These are phyloP conservation scores for Diarsia rubi DNA, from an alignment of 2,888 invertebrate genomes.

Conservation along the genomic window DNA sequence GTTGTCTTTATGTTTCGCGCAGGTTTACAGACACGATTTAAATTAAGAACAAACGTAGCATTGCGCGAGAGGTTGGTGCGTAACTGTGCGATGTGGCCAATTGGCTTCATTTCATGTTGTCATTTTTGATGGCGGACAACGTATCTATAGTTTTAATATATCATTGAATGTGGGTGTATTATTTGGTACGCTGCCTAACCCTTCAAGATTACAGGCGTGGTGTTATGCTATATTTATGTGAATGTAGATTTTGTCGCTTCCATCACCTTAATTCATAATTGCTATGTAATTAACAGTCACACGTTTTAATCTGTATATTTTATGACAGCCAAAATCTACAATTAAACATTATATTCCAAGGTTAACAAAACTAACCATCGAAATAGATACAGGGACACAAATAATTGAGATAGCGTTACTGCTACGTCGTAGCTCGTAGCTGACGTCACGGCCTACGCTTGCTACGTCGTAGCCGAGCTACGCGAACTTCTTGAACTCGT, in stretches of 20 bases:
- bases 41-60: too few species aligned
- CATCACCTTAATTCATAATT: background rate
- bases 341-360: background rate
- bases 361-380: conserved; percentile 9
- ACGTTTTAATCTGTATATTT: background rate
- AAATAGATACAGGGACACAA: conserved; percentile 19
- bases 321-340: background rate
- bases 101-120: too few species aligned
- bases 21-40: too few species aligned
- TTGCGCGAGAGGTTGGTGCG: too few species aligned
- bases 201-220: too few species aligned
- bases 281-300: background rate
- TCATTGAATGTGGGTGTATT: too few species aligned
- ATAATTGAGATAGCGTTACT: conserved; percentile 20
- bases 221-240: background rate
- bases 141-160: too few species aligned
- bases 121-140: too few species aligned
- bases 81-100: too few species aligned
- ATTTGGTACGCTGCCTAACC: too few species aligned
- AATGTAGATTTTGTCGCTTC: background rate
- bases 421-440: conserved; percentile 48
- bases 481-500: conserved; percentile 33
- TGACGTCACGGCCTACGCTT: conserved; percentile 41
- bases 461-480: conserved; percentile 48
- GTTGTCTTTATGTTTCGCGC: too few species aligned